Percentiles rank a stretch among this genome's conserved stretches.
Conservation (phyloP, 30 jellyfish, hydroid and myxozoan species). For the Hydra vulgaris region DNA sequence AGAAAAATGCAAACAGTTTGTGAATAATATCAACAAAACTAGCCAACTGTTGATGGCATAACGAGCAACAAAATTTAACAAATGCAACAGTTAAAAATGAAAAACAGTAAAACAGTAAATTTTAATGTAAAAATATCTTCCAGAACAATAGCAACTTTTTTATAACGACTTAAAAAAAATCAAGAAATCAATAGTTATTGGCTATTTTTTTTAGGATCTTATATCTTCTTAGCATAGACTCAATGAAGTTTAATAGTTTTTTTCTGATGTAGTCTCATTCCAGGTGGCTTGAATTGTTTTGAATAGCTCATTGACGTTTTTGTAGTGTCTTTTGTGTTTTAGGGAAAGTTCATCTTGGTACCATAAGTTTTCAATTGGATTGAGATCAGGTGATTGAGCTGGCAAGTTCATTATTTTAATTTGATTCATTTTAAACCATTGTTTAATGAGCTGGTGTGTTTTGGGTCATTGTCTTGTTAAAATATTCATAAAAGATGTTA, state of each 20-base stretch:
- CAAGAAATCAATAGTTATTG: not conserved
- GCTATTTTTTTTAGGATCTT: not conserved
- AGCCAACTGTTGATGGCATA: too few species aligned
- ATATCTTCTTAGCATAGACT: not conserved
- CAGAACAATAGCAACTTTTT: not conserved
- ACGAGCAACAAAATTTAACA: too few species aligned
- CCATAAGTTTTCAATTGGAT: not conserved
- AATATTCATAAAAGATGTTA: not conserved
- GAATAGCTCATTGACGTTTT: not conserved
- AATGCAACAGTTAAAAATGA: too few species aligned
- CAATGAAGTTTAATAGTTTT: not conserved
- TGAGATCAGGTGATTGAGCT: not conserved
- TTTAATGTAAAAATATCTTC: too few species aligned
- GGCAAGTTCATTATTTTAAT: not conserved
- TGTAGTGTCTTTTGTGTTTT: not conserved
- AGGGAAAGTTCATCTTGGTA: not conserved
- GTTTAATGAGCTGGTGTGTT: not conserved
- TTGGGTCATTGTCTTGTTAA: not conserved
- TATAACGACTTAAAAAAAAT: not conserved
- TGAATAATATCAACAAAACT: too few species aligned
- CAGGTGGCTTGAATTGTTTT: not conserved
- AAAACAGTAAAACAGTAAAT: too few species aligned
- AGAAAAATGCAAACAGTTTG: too few species aligned
- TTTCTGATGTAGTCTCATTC: not conserved
- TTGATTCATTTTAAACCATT: not conserved